These are phyloP conservation scores for Struthio camelus DNA, from an alignment of 2,113 vertebrate species.

Conservation along the genomic window DNA sequence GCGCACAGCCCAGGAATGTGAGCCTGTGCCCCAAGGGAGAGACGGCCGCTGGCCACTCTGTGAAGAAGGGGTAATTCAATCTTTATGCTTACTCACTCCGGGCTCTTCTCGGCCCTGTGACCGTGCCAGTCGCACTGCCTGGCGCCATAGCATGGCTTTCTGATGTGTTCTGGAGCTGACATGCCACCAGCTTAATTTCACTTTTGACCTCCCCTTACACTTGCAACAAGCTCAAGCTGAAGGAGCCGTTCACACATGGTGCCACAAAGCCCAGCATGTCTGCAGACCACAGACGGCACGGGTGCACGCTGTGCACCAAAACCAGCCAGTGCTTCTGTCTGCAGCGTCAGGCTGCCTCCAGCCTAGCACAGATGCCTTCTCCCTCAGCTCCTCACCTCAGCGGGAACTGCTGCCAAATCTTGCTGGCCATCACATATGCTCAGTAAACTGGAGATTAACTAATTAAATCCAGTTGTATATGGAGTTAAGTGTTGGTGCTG, in stretches of 20 bases:
- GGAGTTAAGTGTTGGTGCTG: not conserved
- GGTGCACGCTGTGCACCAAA: not conserved
- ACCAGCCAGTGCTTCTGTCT: not conserved
- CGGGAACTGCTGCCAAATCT: not conserved
- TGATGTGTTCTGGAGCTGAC: not conserved
- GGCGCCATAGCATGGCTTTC: not conserved
- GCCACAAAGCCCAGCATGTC: not conserved
- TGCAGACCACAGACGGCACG: not conserved
- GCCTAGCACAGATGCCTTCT: not conserved
- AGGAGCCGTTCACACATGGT: rapidly evolving
- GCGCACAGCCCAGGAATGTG: rapidly evolving
- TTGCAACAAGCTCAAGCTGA: not conserved
- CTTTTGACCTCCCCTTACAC: not conserved
- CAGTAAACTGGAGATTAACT: not conserved
- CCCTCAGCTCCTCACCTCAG: not conserved
- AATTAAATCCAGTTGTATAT: not conserved
- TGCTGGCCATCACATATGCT: not conserved
- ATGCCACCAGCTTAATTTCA: not conserved
- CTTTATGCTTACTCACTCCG: not conserved
- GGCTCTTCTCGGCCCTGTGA: not conserved
- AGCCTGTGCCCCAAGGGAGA: not conserved
- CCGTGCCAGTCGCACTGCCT: not conserved
- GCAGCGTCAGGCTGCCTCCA: not conserved
- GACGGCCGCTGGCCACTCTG: rapidly evolving
- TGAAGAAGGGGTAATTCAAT: not conserved